Evolutionary conservation across 2,888 invertebrate species (phyloP).

Genomic region (Micoletzkya japonica): DNA sequence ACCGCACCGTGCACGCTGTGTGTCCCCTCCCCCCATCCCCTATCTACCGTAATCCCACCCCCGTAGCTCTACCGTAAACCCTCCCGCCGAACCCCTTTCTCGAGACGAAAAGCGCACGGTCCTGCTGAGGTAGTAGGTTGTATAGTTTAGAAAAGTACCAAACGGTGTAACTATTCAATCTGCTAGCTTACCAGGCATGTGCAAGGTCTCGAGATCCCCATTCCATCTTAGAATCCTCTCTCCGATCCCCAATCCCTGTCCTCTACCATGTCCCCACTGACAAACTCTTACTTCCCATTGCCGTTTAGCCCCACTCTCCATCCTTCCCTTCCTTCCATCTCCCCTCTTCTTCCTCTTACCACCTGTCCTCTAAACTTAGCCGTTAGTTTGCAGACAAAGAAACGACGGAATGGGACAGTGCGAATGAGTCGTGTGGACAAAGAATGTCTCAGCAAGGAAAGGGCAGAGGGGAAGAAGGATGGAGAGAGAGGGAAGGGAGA

Average conservation of each 20-base stretch:
- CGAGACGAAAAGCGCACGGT: background rate
- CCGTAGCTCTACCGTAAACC: background rate
- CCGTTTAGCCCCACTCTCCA: no score
- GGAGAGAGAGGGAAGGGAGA: background rate
- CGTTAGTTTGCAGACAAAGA: no score
- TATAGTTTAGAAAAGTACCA: conserved; percentile 92
- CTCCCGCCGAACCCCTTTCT: background rate
- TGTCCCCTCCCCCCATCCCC: background rate
- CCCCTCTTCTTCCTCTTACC: no score
- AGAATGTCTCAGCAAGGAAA: background rate
- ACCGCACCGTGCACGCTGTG: conserved; percentile 11
- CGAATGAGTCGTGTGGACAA: conserved; percentile 1
- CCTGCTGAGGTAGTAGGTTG: conserved; percentile 96
- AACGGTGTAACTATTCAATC: conserved; percentile 90
- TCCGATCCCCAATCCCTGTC: no score
- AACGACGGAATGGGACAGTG: background rate
- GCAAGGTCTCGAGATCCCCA: background rate
- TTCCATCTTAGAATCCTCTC: background rate
- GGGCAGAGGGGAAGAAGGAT: background rate
- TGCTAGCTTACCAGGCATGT: conserved; percentile 84
- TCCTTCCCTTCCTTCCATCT: no score
- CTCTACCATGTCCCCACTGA: no score
- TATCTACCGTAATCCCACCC: background rate
- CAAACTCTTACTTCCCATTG: no score
- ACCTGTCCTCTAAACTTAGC: no score